Evolutionary conservation across 2,113 vertebrate genomes (phyloP).

Genomic region (Columbina picui): DNA sequence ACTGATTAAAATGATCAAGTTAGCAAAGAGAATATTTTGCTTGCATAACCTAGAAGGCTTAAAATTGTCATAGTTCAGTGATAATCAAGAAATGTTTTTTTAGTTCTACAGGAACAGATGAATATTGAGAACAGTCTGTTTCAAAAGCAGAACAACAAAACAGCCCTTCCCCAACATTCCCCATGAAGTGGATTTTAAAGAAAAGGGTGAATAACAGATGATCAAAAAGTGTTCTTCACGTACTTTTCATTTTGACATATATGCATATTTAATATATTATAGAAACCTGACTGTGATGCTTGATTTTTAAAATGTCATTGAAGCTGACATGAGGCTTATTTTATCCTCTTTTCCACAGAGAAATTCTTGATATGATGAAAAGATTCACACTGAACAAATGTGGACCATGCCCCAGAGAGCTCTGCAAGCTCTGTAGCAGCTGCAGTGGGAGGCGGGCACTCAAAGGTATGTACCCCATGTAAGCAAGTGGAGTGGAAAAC

Average conservation of each 20-base stretch:
- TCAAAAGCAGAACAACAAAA: background rate
- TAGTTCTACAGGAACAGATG: background rate
- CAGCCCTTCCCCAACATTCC: background rate
- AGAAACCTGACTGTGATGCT: conserved; percentile 8
- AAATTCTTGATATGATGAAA: background rate
- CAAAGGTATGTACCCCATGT: background rate
- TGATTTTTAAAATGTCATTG: conserved; percentile 33
- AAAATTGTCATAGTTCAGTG: background rate
- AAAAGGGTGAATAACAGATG: background rate
- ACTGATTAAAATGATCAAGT: background rate
- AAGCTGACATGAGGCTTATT: background rate
- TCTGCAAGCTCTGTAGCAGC: background rate
- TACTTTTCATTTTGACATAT: conserved; percentile 44
- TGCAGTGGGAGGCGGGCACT: background rate
- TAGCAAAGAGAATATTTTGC: background rate
- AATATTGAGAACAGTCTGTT: background rate
- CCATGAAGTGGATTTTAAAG: background rate
- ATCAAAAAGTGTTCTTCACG: background rate
- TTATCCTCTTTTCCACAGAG: background rate
- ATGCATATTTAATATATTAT: conserved; percentile 34
- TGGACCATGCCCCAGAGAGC: background rate
- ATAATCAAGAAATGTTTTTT: conserved; percentile 16
- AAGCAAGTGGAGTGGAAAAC: background rate
- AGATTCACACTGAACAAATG: background rate
- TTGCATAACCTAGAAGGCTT: background rate